A percentile compares a stretch with the other conserved stretches of the same genome.
Evolutionary conservation across 2,888 invertebrate genomes (phyloP).

Genomic region (Noctua comes): DNA sequence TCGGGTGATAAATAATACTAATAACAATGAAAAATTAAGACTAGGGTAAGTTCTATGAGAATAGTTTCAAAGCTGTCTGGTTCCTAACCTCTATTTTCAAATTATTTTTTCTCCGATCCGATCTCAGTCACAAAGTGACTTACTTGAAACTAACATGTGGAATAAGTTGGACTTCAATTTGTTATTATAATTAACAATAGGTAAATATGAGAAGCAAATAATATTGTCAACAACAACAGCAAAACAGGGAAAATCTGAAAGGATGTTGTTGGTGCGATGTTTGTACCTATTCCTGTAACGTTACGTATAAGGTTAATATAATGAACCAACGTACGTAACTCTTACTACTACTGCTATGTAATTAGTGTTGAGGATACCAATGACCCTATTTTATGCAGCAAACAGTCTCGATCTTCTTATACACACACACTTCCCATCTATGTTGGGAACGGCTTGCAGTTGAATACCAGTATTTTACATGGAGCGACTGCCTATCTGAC

Average conservation of each 20-base stretch:
- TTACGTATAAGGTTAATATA: neutral
- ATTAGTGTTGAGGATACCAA: neutral
- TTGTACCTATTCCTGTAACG: slow-evolving; percentile 26
- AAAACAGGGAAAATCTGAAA: slow-evolving; percentile 4
- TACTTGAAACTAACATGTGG: neutral
- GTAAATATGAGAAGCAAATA: neutral
- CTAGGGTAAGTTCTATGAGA: neutral
- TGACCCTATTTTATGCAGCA: neutral
- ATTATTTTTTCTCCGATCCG: neutral
- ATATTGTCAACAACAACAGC: slow-evolving; percentile 6
- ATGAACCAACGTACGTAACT: slow-evolving; percentile 17
- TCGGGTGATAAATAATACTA: too few species aligned
- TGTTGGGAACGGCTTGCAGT: too few species aligned
- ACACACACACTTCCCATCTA: too few species aligned
- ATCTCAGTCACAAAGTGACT: neutral
- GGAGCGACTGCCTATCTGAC: too few species aligned
- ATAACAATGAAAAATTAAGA: neutral
- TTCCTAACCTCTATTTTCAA: too few species aligned
- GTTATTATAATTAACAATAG: neutral
- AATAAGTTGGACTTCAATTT: too few species aligned
- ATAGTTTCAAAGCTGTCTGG: neutral
- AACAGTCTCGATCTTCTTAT: neutral
- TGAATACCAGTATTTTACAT: too few species aligned
- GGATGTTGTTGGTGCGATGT: neutral
- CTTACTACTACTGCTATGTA: too few species aligned